Percentiles rank a stretch among this genome's conserved stretches.
Conservation (phyloP, 2,113 vertebrate genomes). For the Ceyx melanurus region DNA sequence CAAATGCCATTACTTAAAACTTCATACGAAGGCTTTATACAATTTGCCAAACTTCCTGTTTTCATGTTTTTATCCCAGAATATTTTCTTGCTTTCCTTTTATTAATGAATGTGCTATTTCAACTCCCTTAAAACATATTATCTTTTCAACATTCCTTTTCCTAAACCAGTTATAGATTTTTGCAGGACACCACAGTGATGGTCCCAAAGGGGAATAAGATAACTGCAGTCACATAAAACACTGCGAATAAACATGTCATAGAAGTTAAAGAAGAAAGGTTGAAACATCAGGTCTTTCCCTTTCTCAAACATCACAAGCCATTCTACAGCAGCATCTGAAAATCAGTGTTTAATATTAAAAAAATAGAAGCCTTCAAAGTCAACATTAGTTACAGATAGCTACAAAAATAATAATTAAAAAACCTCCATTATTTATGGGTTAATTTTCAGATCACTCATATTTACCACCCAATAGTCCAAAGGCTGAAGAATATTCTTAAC, state of each 20-base stretch:
- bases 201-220: not conserved
- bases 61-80: not conserved
- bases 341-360: not conserved
- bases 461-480: not conserved
- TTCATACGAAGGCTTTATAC: not conserved
- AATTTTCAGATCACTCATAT: not conserved
- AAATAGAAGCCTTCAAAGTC: not conserved
- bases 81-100: not conserved
- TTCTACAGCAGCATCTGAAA: not conserved
- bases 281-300: not conserved
- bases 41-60: not conserved
- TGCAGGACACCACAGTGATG: not conserved
- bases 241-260: not conserved
- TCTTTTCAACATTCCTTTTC: not conserved
- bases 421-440: not conserved
- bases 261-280: not conserved
- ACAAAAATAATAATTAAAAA: not conserved
- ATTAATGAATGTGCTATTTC: not conserved
- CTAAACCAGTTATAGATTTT: not conserved
- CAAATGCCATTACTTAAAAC: not conserved
- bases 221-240: not conserved
- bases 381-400: not conserved
- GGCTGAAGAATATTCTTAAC: not conserved
- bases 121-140: not conserved
- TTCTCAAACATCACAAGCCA: not conserved